Evolutionary conservation across 1,140 invertebrate genomes (phyloP).

Genomic region (Drosophila truncata): DNA sequence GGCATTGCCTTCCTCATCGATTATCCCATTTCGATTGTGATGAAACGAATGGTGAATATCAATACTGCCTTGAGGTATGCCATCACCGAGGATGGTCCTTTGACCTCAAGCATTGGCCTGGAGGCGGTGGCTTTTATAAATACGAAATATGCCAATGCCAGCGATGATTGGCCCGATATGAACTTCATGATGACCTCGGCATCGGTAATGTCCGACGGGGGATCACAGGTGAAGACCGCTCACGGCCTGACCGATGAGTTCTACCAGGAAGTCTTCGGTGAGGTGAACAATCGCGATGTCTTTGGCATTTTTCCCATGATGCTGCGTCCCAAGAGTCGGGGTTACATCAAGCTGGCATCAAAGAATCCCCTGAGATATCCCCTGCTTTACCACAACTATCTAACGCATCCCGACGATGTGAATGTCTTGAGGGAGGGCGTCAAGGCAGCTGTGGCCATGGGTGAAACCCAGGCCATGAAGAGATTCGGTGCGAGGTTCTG

Average conservation of each 20-base stretch:
- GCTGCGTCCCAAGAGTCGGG: conserved; percentile 93
- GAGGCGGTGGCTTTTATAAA: conserved; percentile 94
- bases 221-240: conserved; percentile 90
- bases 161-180: conserved; percentile 95
- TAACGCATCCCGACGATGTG: conserved; percentile 93
- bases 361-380: conserved; percentile 95
- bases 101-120: conserved; percentile 93
- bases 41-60: conserved; percentile 91
- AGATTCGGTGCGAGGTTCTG: conserved; percentile 91
- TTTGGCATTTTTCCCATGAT: conserved; percentile 95
- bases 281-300: conserved; percentile 90
- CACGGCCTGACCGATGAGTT: conserved; percentile 93
- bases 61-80: conserved; percentile 92
- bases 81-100: conserved; percentile 91
- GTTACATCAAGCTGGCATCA: conserved; percentile 90
- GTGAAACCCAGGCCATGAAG: conserved; percentile 90
- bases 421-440: conserved; percentile 92
- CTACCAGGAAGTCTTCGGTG: conserved; percentile 90
- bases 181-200: conserved; percentile 94
- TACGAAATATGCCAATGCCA: conserved; percentile 93
- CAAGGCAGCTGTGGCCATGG: conserved; percentile 93
- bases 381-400: conserved; percentile 92
- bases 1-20: conserved; percentile 93
- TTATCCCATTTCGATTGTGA: conserved; percentile 91
- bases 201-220: conserved; percentile 90